Percentiles rank a stretch among this genome's conserved stretches.
phyloP scores from a whole-genome alignment of 2,888 invertebrate species.

The Lasioglossum marginatum region DNA sequence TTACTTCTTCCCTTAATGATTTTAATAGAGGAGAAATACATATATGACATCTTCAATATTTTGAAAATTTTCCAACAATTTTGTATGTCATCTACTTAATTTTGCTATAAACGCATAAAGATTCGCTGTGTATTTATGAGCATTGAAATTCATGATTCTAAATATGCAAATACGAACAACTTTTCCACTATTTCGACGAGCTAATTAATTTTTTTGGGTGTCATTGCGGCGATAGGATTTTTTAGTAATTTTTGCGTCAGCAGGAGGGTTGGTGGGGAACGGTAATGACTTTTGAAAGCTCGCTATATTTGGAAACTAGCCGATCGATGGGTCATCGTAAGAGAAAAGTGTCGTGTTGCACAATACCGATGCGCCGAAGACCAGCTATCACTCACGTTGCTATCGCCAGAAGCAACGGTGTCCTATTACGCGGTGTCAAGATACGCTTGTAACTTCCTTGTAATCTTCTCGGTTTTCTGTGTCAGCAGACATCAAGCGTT shows the following conservation, averaged over 20 bases:
- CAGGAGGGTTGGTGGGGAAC: neutral
- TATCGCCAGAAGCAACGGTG: slow-evolving; percentile 34
- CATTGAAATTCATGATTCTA: too few relatives aligned
- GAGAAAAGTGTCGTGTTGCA: slow-evolving; percentile 3
- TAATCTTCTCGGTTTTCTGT: slow-evolving; percentile 60
- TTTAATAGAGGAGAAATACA: too few relatives aligned
- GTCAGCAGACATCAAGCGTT: slow-evolving; percentile 58
- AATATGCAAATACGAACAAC: neutral
- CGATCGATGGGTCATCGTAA: neutral
- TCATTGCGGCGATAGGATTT: neutral
- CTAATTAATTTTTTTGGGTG: neutral
- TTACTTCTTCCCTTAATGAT: too few relatives aligned
- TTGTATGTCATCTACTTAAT: too few relatives aligned
- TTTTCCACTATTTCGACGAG: neutral
- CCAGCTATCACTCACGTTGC: slow-evolving; percentile 38
- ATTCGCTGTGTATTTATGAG: too few relatives aligned
- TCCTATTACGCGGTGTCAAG: slow-evolving; percentile 67
- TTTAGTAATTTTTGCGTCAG: neutral
- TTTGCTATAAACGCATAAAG: too few relatives aligned
- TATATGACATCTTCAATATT: too few relatives aligned
- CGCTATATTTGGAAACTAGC: neutral
- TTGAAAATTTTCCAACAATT: too few relatives aligned
- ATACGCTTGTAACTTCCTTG: slow-evolving; percentile 71
- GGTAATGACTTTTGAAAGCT: neutral
- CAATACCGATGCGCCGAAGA: slow-evolving; percentile 32